Conservation (phyloP, 2,888 invertebrate genomes). For the Aproaerema taeniolella region DNA sequence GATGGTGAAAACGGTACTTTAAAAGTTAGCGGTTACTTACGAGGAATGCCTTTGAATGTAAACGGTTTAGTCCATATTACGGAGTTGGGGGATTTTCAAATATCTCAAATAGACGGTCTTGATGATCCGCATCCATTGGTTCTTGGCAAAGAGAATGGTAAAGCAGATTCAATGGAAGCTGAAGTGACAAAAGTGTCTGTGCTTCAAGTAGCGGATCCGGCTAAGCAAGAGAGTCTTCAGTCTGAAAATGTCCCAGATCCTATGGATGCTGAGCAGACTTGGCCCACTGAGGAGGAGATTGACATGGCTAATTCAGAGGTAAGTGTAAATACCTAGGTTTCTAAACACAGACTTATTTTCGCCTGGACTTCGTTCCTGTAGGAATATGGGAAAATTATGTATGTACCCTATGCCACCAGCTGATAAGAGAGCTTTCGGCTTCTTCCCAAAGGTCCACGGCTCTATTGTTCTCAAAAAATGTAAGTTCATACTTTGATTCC, state of each 20-base stretch:
- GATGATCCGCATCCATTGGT: constrained; percentile 82
- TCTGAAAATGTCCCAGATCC: constrained; percentile 90
- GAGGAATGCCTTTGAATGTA: constrained; percentile 89
- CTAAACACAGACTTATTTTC: no score
- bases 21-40: constrained; percentile 91
- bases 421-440: no score
- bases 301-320: constrained; percentile 81
- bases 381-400: no score
- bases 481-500: no score
- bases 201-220: constrained; percentile 79
- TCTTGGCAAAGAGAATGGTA: constrained; percentile 64
- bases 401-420: no score
- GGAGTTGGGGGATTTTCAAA: constrained; percentile 95
- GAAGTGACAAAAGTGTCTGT: constrained; percentile 58
- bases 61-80: constrained; percentile 94
- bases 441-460: no score
- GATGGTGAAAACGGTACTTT: constrained; percentile 79
- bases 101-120: constrained; percentile 85
- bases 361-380: no score
- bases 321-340: constrained; percentile 11
- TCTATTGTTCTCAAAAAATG: no score
- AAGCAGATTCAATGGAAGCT: constrained; percentile 59
- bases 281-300: constrained; percentile 96
- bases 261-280: constrained; percentile 97
- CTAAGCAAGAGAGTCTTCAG: constrained; percentile 84